Evolutionary conservation across 2,113 vertebrate species (phyloP).

Genomic region (Puffinus mauretanicus): DNA sequence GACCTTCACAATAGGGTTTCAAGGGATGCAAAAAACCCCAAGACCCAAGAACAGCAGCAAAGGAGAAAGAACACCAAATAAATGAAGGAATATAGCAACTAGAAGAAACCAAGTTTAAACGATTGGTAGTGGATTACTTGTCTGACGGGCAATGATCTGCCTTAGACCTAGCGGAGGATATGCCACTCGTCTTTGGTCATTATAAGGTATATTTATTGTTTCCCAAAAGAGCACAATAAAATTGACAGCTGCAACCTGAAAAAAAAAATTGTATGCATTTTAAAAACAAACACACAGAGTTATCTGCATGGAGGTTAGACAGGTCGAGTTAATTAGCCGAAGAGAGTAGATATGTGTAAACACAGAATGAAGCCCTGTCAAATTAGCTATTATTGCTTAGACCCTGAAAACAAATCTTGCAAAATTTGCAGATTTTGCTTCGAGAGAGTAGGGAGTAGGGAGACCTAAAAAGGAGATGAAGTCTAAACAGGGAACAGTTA

Average conservation of each 20-base stretch:
- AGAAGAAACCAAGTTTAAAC: neutral
- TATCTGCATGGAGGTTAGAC: neutral
- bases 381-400: neutral
- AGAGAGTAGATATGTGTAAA: neutral
- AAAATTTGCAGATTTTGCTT: neutral
- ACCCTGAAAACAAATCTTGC: neutral
- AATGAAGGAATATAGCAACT: neutral
- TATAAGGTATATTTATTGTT: neutral
- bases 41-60: neutral
- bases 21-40: neutral
- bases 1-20: neutral
- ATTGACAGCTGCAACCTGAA: accelerated
- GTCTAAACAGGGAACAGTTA: neutral
- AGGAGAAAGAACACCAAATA: neutral
- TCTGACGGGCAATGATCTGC: neutral
- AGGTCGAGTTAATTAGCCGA: neutral
- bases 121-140: neutral
- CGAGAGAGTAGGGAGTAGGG: neutral
- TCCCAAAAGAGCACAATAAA: neutral
- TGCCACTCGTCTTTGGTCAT: neutral
- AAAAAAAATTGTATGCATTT: neutral
- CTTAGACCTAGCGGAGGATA: neutral
- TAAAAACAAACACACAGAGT: neutral
- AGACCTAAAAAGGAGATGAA: neutral
- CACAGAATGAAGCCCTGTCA: neutral